Percentiles rank a stretch among this genome's conserved stretches.
Evolutionary conservation across 2,888 invertebrate species (phyloP).

Genomic region (Stenurella melanura): DNA sequence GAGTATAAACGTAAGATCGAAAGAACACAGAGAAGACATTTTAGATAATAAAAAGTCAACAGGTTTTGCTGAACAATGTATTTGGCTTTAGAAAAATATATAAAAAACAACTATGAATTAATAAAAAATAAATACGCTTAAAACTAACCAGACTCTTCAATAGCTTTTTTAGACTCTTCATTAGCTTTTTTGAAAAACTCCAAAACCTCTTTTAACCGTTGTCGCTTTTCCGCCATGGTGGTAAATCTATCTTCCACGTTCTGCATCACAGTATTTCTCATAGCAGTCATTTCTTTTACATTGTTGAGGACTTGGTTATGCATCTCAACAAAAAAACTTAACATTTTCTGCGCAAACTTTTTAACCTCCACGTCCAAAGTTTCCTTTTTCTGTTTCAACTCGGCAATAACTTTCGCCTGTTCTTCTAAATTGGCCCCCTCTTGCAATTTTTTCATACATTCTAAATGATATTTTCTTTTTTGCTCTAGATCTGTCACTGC

Average conservation of each 20-base stretch:
- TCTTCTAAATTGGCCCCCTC: slow-evolving; percentile 8
- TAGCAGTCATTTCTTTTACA: slow-evolving; percentile 7
- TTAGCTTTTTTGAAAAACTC: background rate
- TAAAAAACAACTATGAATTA: too few relatives aligned
- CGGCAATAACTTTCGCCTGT: background rate
- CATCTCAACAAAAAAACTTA: slow-evolving; percentile 44
- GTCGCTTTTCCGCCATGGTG: background rate
- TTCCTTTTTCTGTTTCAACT: slow-evolving; percentile 20
- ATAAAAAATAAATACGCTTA: background rate
- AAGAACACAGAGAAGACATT: too few relatives aligned
- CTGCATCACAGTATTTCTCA: slow-evolving; percentile 2
- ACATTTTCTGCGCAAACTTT: slow-evolving; percentile 9
- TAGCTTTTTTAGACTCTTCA: background rate
- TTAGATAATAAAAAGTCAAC: too few relatives aligned
- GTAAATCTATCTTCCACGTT: slow-evolving; percentile 8
- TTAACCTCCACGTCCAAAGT: slow-evolving; percentile 5
- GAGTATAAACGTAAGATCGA: too few relatives aligned
- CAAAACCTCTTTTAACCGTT: background rate
- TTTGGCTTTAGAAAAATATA: too few relatives aligned
- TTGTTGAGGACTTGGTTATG: slow-evolving; percentile 27
- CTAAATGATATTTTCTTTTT: slow-evolving; percentile 12
- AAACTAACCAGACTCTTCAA: background rate
- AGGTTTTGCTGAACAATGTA: too few relatives aligned
- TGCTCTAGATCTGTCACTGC: slow-evolving; percentile 12
- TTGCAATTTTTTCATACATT: slow-evolving; percentile 23